Percentiles rank a stretch among this genome's conserved stretches.
phyloP scores from a whole-genome alignment of 2,113 vertebrate species.

The Atherinomorus stipes region DNA sequence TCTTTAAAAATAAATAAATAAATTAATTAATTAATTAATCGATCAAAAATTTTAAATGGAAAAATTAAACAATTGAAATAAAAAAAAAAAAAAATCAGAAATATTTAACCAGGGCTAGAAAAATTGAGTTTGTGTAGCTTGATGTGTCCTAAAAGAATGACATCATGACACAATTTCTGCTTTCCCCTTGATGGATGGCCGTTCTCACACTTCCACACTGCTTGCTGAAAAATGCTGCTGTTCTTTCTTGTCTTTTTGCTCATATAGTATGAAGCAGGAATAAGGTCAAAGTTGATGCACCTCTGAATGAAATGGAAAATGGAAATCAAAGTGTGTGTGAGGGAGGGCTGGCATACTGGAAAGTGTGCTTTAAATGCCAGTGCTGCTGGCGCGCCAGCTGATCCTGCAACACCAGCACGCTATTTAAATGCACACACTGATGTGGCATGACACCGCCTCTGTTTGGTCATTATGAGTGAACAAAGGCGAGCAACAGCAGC shows the following conservation, averaged over 20 bases:
- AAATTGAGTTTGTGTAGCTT: background rate
- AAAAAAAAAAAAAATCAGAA: background rate
- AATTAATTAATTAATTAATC: too few relatives aligned
- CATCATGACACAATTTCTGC: background rate
- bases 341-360: background rate
- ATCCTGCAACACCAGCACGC: background rate
- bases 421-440: background rate
- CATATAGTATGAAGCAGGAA: background rate
- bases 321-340: background rate
- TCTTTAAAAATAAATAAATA: too few relatives aligned
- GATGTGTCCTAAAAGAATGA: background rate
- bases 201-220: too few relatives aligned
- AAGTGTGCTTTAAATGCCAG: background rate
- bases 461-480: background rate
- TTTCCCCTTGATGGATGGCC: background rate
- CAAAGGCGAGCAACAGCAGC: background rate
- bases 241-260: too few relatives aligned
- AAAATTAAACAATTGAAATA: too few relatives aligned
- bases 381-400: background rate
- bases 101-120: background rate
- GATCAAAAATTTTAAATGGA: too few relatives aligned
- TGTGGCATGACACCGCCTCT: background rate
- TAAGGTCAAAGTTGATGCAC: background rate
- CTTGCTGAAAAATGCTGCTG: too few relatives aligned
- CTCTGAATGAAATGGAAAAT: too few relatives aligned